Evolutionary conservation across 2,888 invertebrate genomes (phyloP).

Genomic region (Drosophila paramelanica): DNA sequence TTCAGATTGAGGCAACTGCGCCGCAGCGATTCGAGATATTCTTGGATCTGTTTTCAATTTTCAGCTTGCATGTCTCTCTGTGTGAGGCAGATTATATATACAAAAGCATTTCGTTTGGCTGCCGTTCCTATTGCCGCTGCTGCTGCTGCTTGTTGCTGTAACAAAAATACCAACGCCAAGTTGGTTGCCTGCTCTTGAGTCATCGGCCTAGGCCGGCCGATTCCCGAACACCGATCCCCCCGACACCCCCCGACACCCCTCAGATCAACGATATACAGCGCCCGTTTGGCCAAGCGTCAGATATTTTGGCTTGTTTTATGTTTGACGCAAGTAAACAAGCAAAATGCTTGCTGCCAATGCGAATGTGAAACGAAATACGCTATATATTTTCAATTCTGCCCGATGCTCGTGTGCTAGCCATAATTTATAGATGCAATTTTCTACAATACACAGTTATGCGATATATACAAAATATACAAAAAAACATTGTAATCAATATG

Average conservation of each 20-base stretch:
- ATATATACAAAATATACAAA: constrained; percentile 9
- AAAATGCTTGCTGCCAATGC: constrained; percentile 41
- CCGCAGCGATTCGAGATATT: constrained; percentile 82
- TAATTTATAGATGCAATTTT: constrained; percentile 16
- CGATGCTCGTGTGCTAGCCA: constrained; percentile 15
- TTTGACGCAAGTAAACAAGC: constrained; percentile 81
- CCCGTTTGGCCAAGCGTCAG: constrained; percentile 27
- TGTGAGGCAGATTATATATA: constrained; percentile 76
- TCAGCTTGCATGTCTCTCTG: constrained; percentile 32
- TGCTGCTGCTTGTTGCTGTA: constrained; percentile 59
- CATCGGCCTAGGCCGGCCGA: constrained; percentile 71
- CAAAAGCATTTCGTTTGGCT: constrained; percentile 58
- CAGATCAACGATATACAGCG: not conserved
- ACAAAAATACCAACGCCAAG: constrained; percentile 83
- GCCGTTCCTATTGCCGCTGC: constrained; percentile 39
- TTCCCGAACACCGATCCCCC: constrained; percentile 2
- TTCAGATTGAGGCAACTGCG: constrained; percentile 66
- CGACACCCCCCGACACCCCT: constrained; percentile 13
- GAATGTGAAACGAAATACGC: constrained; percentile 75
- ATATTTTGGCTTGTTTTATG: constrained; percentile 66
- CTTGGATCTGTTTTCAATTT: constrained; percentile 84
- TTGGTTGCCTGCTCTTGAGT: constrained; percentile 71
- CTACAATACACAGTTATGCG: constrained; percentile 18
- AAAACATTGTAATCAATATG: constrained; percentile 1
- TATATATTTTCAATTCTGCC: constrained; percentile 59